These are phyloP conservation scores for Porites australiensis DNA, from an alignment of 64 coral and sea anemone species.

Conservation along the genomic window DNA sequence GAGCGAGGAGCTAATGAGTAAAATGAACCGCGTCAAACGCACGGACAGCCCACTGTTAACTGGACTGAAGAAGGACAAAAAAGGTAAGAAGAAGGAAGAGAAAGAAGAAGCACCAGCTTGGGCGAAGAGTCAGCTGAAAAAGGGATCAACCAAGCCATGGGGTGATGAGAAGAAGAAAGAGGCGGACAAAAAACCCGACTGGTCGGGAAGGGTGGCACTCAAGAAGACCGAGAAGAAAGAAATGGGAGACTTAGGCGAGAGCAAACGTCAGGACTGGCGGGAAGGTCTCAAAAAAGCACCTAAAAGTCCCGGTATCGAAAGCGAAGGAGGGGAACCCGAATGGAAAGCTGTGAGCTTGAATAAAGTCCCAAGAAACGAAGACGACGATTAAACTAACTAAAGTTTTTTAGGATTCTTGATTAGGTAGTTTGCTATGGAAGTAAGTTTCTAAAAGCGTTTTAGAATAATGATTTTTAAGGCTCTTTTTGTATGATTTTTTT, in stretches of 20 bases:
- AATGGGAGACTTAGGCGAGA: conserved; percentile 5
- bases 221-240: conserved; percentile 79
- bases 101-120: conserved; percentile 51
- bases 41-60: conserved; percentile 67
- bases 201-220: conserved; percentile 65
- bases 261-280: conserved; percentile 65
- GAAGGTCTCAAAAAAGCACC: conserved; percentile 64
- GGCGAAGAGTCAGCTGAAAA: conserved; percentile 72
- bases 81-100: conserved; percentile 38
- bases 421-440: conserved; percentile 27
- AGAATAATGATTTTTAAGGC: conserved; percentile 22
- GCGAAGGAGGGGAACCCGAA: not conserved
- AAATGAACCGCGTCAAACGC: conserved; percentile 72
- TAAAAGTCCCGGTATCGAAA: conserved; percentile 40
- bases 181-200: conserved; percentile 53
- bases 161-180: not conserved
- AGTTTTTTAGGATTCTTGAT: not conserved
- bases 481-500: conserved; percentile 18
- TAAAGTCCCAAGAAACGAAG: not conserved
- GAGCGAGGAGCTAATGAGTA: conserved; percentile 65
- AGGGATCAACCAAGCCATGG: conserved; percentile 33
- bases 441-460: not conserved
- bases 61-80: conserved; percentile 20
- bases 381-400: conserved; percentile 5
- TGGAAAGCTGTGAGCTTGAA: conserved; percentile 23